phyloP scores from a whole-genome alignment of 2,888 invertebrate genomes.

The Helleia helle region DNA sequence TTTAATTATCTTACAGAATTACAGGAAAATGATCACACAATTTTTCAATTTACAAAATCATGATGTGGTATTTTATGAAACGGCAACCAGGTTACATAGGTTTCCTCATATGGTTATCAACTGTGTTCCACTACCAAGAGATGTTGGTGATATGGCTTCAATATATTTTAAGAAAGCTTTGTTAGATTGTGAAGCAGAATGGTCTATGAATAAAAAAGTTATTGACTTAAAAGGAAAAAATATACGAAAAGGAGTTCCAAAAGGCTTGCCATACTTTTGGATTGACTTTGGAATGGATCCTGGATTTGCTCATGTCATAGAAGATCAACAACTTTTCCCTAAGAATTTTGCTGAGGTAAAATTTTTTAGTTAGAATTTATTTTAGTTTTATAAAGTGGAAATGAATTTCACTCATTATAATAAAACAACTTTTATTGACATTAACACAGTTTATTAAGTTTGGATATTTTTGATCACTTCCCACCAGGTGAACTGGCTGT shows the following conservation, averaged over 20 bases:
- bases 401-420: too few species aligned
- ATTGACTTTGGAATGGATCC: conserved; percentile 93
- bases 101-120: conserved; percentile 91
- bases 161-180: conserved; percentile 99
- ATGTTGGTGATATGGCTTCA: conserved; percentile 90
- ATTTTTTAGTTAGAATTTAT: background rate
- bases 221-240: conserved; percentile 75
- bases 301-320: conserved; percentile 98
- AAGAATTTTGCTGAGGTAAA: conserved; percentile 90
- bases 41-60: conserved; percentile 83
- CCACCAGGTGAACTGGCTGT: too few species aligned
- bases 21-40: conserved; percentile 83
- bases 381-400: too few species aligned
- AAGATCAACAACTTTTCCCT: conserved; percentile 91
- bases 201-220: conserved; percentile 94
- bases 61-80: conserved; percentile 94
- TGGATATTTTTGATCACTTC: too few species aligned
- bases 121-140: conserved; percentile 89
- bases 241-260: conserved; percentile 88
- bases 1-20: conserved; percentile 66
- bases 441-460: too few species aligned
- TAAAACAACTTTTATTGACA: too few species aligned
- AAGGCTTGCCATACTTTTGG: conserved; percentile 95
- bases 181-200: conserved; percentile 94
- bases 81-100: conserved; percentile 80